Percentiles rank a stretch among this genome's conserved stretches.
Evolutionary conservation across 1,140 invertebrate species (phyloP).

Genomic region (Ceratina australensis): DNA sequence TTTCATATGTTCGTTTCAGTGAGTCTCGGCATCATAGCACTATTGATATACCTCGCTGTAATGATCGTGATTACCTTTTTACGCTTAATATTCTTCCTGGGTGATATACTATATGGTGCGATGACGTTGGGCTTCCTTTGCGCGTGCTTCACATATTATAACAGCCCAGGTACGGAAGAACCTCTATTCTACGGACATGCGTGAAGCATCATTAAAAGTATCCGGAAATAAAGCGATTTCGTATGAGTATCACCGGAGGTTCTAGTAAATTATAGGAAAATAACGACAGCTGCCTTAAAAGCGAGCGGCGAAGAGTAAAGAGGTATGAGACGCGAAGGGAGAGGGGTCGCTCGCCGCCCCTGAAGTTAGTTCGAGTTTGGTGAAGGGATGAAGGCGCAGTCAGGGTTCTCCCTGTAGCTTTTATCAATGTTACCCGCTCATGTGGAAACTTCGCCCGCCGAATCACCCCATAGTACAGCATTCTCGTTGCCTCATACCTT

Average conservation of each 20-base stretch:
- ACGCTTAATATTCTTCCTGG: neutral
- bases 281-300: constrained; percentile 78
- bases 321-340: constrained; percentile 45
- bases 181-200: neutral
- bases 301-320: constrained; percentile 21
- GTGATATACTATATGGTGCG: neutral
- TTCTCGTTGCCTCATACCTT: constrained; percentile 75
- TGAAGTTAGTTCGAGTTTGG: constrained; percentile 73
- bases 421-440: constrained; percentile 78
- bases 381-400: constrained; percentile 74
- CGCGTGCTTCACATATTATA: constrained; percentile 80
- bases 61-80: neutral
- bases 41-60: neutral
- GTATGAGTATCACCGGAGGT: constrained; percentile 50
- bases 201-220: constrained; percentile 14
- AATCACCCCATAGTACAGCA: constrained; percentile 74
- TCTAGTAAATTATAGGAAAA: constrained; percentile 79
- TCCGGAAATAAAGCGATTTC: constrained; percentile 37
- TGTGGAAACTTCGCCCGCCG: constrained; percentile 76
- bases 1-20: constrained; percentile 35
- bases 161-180: constrained; percentile 79
- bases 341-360: constrained; percentile 47
- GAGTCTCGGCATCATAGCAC: constrained; percentile 4
- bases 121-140: constrained; percentile 80
- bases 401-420: constrained; percentile 72